Conservation (phyloP, 2,113 vertebrate species). For the Arvicanthis niloticus region DNA sequence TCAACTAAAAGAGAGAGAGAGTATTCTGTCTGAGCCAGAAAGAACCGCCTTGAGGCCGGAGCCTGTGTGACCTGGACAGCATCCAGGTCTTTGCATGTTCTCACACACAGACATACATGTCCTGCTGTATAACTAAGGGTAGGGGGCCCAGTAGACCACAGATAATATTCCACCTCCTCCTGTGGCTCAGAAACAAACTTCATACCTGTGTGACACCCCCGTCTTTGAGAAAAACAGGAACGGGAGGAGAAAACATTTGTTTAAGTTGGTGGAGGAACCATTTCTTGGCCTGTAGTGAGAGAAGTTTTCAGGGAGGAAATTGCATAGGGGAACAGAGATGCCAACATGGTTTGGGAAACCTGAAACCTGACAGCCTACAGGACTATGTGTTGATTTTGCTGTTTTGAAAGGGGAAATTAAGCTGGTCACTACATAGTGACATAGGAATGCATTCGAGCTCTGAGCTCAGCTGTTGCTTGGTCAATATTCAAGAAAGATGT, state of each 20-base stretch:
- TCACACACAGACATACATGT: rapidly evolving
- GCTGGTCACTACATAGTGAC: neutral
- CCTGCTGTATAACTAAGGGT: neutral
- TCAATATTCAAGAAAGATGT: neutral
- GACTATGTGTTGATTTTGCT: neutral
- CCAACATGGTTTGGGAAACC: neutral
- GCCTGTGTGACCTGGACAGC: rapidly evolving
- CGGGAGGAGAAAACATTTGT: neutral
- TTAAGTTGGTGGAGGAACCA: neutral
- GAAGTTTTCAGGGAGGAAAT: rapidly evolving
- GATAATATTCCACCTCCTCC: rapidly evolving
- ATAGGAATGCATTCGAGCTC: neutral
- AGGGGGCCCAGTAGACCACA: rapidly evolving
- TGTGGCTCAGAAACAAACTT: neutral
- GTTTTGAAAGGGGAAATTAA: neutral
- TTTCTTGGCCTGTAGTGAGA: neutral
- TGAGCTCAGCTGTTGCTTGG: neutral
- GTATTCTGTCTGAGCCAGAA: neutral
- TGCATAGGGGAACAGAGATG: neutral
- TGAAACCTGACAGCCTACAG: neutral
- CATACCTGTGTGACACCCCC: neutral
- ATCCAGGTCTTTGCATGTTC: neutral
- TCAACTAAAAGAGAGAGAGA: neutral
- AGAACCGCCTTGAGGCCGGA: neutral
- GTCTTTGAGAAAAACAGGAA: neutral